Conservation (phyloP, 2,113 vertebrate species). For the Orientallactaga bullata region DNA sequence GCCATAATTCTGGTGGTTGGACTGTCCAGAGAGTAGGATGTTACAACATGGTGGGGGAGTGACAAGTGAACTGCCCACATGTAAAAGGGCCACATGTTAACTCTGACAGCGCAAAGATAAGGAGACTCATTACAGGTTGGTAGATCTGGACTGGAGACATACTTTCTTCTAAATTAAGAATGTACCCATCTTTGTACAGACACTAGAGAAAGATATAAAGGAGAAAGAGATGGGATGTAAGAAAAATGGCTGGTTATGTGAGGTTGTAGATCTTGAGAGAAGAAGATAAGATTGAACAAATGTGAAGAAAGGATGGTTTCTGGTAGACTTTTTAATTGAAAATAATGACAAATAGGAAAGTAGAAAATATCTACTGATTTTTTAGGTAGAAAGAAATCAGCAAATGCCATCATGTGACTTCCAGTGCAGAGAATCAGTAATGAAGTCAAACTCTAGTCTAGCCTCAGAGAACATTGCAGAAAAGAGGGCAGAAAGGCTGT, state of each 20-base stretch:
- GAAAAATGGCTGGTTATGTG: not conserved
- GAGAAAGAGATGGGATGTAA: not conserved
- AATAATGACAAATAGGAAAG: not conserved
- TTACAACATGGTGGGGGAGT: not conserved
- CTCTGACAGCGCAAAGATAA: not conserved
- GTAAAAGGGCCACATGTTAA: not conserved
- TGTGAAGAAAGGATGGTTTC: not conserved
- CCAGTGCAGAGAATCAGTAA: not conserved
- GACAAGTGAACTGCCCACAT: not conserved
- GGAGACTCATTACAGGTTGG: not conserved
- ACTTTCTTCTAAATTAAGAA: conserved; percentile 2
- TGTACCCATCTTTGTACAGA: not conserved
- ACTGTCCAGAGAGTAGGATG: fast-evolving
- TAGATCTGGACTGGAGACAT: not conserved
- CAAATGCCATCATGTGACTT: not conserved
- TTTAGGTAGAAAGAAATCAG: conserved; percentile 16
- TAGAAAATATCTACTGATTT: not conserved
- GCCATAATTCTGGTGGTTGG: not conserved
- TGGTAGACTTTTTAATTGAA: not conserved
- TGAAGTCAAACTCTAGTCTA: not conserved
- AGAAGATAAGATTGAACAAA: not conserved
- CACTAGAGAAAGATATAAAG: not conserved
- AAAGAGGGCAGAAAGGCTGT: no score
- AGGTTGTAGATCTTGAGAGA: not conserved
- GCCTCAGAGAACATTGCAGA: no score